phyloP scores from a whole-genome alignment of 2,113 vertebrate species.

The Stegostoma tigrinum region DNA sequence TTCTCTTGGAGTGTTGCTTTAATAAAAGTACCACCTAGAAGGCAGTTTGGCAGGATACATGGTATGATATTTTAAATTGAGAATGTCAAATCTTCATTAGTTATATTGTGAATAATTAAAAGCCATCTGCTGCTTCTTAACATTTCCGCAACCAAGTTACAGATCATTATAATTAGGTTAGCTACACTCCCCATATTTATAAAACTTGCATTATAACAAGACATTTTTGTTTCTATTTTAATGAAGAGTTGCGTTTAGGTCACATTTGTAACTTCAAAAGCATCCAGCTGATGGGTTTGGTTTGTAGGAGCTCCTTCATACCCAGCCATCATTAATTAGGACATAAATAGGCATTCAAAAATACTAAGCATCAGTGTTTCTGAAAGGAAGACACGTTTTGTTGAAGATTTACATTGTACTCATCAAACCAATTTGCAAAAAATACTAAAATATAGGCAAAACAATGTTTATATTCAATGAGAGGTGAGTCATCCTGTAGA shows the following conservation, averaged over 20 bases:
- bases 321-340: not conserved
- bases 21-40: not conserved
- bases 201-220: not conserved
- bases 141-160: not conserved
- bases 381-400: no score
- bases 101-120: constrained; percentile 23
- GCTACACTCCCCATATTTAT: not conserved
- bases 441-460: no score
- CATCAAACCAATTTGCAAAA: no score
- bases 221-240: not conserved
- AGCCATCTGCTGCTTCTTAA: not conserved
- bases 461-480: no score
- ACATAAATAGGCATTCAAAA: no score
- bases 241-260: not conserved
- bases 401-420: no score
- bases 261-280: not conserved
- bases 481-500: no score
- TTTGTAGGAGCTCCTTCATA: not conserved
- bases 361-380: no score
- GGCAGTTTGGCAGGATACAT: not conserved
- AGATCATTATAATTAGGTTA: constrained; percentile 21
- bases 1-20: not conserved
- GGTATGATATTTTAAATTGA: constrained; percentile 8
- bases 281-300: not conserved
- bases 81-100: constrained; percentile 1